Evolutionary conservation across 2,113 vertebrate species (phyloP).

Genomic region (Microtus oregoni): DNA sequence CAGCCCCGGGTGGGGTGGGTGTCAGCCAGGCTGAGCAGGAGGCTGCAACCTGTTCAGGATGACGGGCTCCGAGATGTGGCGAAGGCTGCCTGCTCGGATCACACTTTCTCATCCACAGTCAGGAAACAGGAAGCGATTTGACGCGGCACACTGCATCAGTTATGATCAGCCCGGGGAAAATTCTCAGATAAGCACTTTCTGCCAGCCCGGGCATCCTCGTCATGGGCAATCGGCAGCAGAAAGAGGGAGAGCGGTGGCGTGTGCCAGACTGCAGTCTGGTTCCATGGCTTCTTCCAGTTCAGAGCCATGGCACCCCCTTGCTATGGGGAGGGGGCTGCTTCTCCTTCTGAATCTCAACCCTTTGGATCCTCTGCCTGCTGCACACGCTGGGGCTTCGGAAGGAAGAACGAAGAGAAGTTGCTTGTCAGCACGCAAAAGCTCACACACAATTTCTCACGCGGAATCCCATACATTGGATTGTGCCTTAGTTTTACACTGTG

Average conservation of each 20-base stretch:
- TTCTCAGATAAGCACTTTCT: slow-evolving; percentile 47
- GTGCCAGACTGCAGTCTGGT: neutral
- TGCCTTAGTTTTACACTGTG: neutral
- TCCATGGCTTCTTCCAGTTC: neutral
- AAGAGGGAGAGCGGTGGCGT: neutral
- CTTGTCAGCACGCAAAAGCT: neutral
- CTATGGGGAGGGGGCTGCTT: neutral
- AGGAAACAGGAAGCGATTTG: slow-evolving; percentile 70
- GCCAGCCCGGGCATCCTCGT: neutral
- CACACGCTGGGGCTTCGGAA: neutral
- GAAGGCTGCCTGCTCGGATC: slow-evolving; percentile 40
- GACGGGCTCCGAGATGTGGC: neutral
- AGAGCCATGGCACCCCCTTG: accelerated
- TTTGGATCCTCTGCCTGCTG: neutral
- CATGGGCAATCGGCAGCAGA: neutral
- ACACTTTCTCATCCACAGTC: slow-evolving; percentile 40
- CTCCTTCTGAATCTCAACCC: no score
- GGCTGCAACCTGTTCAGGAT: neutral
- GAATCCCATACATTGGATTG: neutral
- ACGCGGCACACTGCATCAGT: slow-evolving; percentile 57
- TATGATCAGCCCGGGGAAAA: slow-evolving; percentile 53
- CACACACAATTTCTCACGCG: accelerated
- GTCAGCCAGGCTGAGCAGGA: neutral
- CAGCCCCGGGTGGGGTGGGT: no score
- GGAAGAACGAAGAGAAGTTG: neutral